phyloP scores from a whole-genome alignment of 1,140 invertebrate species.

The Bombyx mandarina region DNA sequence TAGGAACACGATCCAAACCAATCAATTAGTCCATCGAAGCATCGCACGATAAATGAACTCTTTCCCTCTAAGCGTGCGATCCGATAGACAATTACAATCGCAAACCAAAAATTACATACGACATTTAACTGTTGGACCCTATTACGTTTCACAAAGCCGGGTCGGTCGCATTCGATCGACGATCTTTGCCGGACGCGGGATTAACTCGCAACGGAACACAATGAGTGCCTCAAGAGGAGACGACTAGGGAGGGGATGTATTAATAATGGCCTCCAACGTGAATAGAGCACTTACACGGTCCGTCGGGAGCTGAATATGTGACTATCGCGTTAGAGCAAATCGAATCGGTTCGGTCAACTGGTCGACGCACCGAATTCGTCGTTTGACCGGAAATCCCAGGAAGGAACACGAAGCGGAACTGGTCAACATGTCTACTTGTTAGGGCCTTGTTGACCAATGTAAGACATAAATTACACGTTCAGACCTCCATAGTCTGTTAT shows the following conservation, averaged over 20 bases:
- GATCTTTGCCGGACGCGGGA: constrained; percentile 52
- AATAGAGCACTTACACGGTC: constrained; percentile 64
- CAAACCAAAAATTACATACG: constrained; percentile 64
- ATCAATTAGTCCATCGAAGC: constrained; percentile 59
- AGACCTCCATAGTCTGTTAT: too few species aligned
- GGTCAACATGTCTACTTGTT: constrained; percentile 3
- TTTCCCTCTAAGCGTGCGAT: constrained; percentile 52
- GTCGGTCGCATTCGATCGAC: constrained; percentile 44
- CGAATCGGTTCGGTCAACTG: constrained; percentile 51
- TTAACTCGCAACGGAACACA: constrained; percentile 51
- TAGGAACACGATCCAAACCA: constrained; percentile 50
- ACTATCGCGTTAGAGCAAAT: constrained; percentile 62
- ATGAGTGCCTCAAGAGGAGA: constrained; percentile 46
- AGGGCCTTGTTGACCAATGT: neutral
- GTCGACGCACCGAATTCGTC: constrained; percentile 50
- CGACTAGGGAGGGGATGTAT: constrained; percentile 48
- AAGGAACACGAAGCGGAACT: constrained; percentile 23
- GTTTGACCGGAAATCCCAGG: constrained; percentile 41
- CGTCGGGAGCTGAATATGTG: constrained; percentile 60
- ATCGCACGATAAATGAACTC: constrained; percentile 61
- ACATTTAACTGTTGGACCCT: constrained; percentile 55
- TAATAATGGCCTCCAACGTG: constrained; percentile 58
- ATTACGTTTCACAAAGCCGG: constrained; percentile 53
- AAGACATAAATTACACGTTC: neutral
- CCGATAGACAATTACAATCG: constrained; percentile 64